Evolutionary conservation across 2,888 invertebrate genomes (phyloP), one percentile per base, ranked within the genome.

Genomic region (Spodoptera picta): DNA sequence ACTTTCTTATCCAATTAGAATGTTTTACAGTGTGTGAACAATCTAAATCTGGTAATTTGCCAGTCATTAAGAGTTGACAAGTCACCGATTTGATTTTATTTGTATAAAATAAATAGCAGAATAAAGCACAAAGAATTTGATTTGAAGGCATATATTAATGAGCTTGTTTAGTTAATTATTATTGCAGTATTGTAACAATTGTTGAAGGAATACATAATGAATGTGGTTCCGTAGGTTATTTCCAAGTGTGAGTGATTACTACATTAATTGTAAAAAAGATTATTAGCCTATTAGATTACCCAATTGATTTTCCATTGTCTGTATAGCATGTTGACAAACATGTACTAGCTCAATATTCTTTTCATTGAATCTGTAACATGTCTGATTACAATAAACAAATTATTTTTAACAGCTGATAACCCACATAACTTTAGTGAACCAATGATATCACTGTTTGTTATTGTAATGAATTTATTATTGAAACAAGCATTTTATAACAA

Each of bases 1-100:
- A 61, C 62, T 66, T 77, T 77, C 56, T 60, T 57, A 48, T 44
- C 57, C 56, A 66, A 70, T 79, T 65, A 69, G 59, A 64, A 70
- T 46, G 60, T 77, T 64, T 54, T 57, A 59, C 76, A 71, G 58
- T 55, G 49, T 61, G 59, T 66, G 70, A 59, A 65, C 63, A 64
- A 63, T 66, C 44, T 24, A 47, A 76, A 66, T 56, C 52, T 73
- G 51, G 24, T 71, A 72, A 50, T 70, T 65, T 70, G 77, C 73
- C 68, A 77, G 71, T 77, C 77, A 77, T 65, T 72, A 60, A 45
- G 50, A 52, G 50, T 57, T 69, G 65, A 71, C 64, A 60, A 60
- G 54, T 64, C 49, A 71, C 31, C 10, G 12, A 53, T 49, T 49
- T 60, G 24, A 51, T 60, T 58, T 46, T 56, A 49, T 47, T 65